Evolutionary conservation across 2,888 invertebrate species (phyloP).

Genomic region (Dyspetes luteomarginatus): DNA sequence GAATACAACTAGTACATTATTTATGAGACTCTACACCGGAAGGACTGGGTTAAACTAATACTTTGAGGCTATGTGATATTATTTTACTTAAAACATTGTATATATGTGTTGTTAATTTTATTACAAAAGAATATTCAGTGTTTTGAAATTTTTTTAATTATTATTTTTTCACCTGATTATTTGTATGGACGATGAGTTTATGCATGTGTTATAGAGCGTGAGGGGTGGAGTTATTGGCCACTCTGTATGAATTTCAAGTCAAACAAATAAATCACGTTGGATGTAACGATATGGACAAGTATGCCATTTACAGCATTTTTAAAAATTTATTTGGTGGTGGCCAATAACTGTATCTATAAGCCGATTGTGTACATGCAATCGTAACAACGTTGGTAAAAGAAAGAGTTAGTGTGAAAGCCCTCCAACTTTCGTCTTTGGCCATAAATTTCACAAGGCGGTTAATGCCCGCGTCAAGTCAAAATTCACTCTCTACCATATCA

Average conservation of each 20-base stretch:
- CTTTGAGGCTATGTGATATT: not conserved
- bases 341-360: not conserved
- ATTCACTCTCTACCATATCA: constrained; percentile 32
- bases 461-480: constrained; percentile 9
- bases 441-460: not conserved
- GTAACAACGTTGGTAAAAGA: not conserved
- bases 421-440: not conserved
- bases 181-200: too few relatives aligned
- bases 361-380: not conserved
- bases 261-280: not conserved
- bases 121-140: not conserved
- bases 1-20: too few relatives aligned
- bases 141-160: not conserved
- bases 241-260: not conserved
- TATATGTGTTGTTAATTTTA: not conserved
- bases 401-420: constrained; percentile 18
- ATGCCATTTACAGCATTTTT: not conserved
- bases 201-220: not conserved
- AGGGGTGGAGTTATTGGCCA: not conserved
- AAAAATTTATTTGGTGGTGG: not conserved
- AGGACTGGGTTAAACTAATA: constrained; percentile 1
- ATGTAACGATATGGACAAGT: not conserved
- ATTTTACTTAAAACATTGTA: not conserved
- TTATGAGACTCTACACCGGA: too few relatives aligned
- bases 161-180: too few relatives aligned